phyloP scores from a whole-genome alignment of 2,888 invertebrate species.

The Syrista parreyssii region DNA sequence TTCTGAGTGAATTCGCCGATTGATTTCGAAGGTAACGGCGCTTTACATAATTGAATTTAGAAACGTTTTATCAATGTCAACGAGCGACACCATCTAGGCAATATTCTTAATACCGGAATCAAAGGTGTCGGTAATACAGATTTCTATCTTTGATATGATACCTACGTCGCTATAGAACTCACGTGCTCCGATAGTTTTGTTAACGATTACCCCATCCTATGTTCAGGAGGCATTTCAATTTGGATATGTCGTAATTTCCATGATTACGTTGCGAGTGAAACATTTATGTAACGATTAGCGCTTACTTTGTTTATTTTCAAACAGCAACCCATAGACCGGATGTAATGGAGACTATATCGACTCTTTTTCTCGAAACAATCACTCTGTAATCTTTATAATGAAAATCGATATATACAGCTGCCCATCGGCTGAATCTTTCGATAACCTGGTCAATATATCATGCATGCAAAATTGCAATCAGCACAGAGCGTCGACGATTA shows the following conservation, averaged over 20 bases:
- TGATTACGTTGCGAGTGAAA: neutral
- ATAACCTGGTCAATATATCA: neutral
- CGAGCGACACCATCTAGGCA: neutral
- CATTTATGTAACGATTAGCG: neutral
- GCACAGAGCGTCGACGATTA: neutral
- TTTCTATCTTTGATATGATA: neutral
- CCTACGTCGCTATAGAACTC: neutral
- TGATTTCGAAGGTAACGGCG: neutral
- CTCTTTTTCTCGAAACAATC: neutral
- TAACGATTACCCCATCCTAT: neutral
- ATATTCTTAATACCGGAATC: neutral
- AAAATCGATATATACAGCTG: neutral
- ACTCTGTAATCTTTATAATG: neutral
- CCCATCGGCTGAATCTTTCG: neutral
- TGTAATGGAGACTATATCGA: neutral
- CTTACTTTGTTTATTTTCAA: neutral
- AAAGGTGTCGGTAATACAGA: neutral
- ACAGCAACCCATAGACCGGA: neutral
- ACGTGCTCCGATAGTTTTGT: neutral
- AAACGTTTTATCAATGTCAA: neutral
- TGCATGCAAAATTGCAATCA: neutral
- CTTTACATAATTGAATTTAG: neutral
- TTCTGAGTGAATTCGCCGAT: neutral
- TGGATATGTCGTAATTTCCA: neutral
- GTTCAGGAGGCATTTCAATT: neutral